Evolutionary conservation across 1,140 invertebrate genomes (phyloP).

Genomic region (Solenopsis fugax): DNA sequence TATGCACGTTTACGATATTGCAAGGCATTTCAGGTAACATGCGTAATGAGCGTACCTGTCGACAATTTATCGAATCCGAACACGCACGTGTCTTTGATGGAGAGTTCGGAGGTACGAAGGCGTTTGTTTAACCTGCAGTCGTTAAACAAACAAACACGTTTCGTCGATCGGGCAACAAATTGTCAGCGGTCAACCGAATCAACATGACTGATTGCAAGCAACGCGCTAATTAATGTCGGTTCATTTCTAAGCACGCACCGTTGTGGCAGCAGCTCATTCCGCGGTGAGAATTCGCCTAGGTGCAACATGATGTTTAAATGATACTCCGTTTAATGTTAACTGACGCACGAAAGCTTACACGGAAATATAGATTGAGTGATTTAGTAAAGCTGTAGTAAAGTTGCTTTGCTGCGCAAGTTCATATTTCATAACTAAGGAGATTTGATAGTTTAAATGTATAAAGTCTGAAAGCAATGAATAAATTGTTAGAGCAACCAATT

Average conservation of each 20-base stretch:
- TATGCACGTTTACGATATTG: not conserved
- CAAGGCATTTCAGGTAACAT: not conserved
- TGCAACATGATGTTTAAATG: not conserved
- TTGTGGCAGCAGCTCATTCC: not conserved
- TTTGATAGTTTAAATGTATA: too few species aligned
- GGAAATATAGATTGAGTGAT: too few species aligned
- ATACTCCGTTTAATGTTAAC: slow-evolving; percentile 27
- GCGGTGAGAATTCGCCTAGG: not conserved
- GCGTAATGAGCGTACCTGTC: not conserved
- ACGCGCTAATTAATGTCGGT: slow-evolving; percentile 45
- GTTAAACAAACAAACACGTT: slow-evolving; percentile 41
- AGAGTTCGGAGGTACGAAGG: not conserved
- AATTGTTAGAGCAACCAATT: too few species aligned
- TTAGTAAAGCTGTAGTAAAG: too few species aligned
- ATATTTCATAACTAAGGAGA: too few species aligned
- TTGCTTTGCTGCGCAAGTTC: too few species aligned
- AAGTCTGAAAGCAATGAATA: too few species aligned
- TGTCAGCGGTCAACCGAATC: slow-evolving; percentile 31
- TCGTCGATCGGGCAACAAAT: slow-evolving; percentile 33
- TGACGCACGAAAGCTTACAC: not conserved
- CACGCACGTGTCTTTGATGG: not conserved
- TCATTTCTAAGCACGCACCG: slow-evolving; percentile 33
- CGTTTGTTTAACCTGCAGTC: slow-evolving; percentile 33
- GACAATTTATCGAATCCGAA: slow-evolving; percentile 2
- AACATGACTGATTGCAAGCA: slow-evolving; percentile 54